A percentile compares a stretch with the other conserved stretches of the same genome.
Conservation (phyloP, 2,113 vertebrate species). For the Blennius ocellaris region DNA sequence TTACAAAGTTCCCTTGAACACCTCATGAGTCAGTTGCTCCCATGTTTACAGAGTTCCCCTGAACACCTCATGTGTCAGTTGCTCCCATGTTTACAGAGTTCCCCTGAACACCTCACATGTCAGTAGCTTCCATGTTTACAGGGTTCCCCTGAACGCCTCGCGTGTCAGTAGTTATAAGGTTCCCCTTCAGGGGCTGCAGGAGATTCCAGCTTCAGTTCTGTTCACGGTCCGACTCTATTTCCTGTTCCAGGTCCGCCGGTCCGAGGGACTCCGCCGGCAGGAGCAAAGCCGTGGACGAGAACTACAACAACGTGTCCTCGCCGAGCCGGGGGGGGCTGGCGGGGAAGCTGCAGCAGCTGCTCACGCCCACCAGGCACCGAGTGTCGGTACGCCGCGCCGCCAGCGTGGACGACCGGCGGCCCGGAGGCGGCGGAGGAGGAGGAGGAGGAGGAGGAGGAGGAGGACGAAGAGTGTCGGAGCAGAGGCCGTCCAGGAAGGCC, state of each 20-base stretch:
- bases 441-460: constrained; percentile 29
- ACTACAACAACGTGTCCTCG: constrained; percentile 79
- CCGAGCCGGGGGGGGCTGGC: constrained; percentile 85
- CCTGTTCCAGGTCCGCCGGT: not conserved
- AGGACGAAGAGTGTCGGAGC: constrained; percentile 73
- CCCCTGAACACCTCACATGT: too few relatives aligned
- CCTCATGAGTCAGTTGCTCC: too few relatives aligned
- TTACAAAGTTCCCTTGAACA: too few relatives aligned
- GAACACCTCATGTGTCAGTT: too few relatives aligned
- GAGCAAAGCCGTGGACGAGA: constrained; percentile 73
- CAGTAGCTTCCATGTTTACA: too few relatives aligned
- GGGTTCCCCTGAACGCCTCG: too few relatives aligned
- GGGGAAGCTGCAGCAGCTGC: constrained; percentile 90
- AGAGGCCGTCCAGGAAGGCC: constrained; percentile 79
- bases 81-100: too few relatives aligned
- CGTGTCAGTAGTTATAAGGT: too few relatives aligned
- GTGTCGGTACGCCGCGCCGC: constrained; percentile 67
- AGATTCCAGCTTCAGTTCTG: too few relatives aligned
- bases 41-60: too few relatives aligned
- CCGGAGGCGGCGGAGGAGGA: too few relatives aligned
- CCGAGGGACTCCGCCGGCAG: constrained; percentile 54
- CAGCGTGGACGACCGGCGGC: constrained; percentile 74
- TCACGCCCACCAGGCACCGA: constrained; percentile 86
- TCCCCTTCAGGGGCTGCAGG: too few relatives aligned
- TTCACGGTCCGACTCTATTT: not conserved